These are phyloP conservation scores for Martes flavigula DNA, from an alignment of 2,797 vertebrate genomes.

Conservation along the genomic window DNA sequence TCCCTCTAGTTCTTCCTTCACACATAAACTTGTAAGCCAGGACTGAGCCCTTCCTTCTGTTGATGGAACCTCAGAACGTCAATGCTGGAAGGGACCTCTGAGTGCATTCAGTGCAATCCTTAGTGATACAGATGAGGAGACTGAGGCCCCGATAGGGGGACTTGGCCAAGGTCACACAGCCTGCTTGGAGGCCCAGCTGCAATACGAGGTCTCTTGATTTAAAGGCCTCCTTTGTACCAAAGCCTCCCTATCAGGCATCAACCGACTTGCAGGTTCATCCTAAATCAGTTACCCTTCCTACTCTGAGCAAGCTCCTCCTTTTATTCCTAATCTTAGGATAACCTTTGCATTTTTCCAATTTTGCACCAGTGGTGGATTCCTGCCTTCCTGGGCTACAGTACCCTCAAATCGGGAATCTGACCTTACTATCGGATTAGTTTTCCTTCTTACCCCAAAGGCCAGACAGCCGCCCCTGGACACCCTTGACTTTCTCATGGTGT, in stretches of 20 bases:
- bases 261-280: not conserved
- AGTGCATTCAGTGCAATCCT: constrained; percentile 24
- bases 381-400: not conserved
- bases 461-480: not conserved
- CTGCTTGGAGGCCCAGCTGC: constrained; percentile 59
- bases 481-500: not conserved
- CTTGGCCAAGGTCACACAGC: constrained; percentile 78
- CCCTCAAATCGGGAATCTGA: not conserved
- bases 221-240: constrained; percentile 36
- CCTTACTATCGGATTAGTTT: not conserved
- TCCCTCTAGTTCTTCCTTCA: constrained; percentile 69
- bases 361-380: constrained; percentile 12
- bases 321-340: constrained; percentile 24
- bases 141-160: constrained; percentile 51
- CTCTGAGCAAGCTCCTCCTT: constrained; percentile 6
- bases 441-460: not conserved
- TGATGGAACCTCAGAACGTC: constrained; percentile 63
- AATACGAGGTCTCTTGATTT: constrained; percentile 38
- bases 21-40: constrained; percentile 75
- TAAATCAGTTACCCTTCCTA: not conserved
- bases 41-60: constrained; percentile 63
- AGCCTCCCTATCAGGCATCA: not conserved
- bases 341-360: constrained; percentile 51
- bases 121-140: constrained; percentile 56
- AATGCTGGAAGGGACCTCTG: constrained; percentile 7